Percentiles rank a stretch among this genome's conserved stretches.
phyloP scores from a whole-genome alignment of 2,888 invertebrate genomes.

The Ditula angustiorana region DNA sequence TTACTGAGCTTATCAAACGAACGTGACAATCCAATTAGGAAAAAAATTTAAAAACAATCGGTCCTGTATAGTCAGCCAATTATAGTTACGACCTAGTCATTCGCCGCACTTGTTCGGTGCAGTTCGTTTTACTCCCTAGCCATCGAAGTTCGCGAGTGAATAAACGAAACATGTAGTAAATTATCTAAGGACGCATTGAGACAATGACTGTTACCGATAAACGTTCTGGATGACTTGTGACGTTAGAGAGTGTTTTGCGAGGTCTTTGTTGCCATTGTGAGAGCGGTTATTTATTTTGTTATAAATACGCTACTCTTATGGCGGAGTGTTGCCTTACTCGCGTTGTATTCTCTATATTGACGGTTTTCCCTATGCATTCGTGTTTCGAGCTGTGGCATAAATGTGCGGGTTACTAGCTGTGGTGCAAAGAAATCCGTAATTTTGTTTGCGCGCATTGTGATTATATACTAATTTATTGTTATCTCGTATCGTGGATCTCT shows the following conservation, averaged over 20 bases:
- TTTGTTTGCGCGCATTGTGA: neutral
- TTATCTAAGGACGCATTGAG: neutral
- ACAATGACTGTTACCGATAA: neutral
- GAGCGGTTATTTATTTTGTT: too few relatives aligned
- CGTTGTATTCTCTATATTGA: neutral
- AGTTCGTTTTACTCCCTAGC: neutral
- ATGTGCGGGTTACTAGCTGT: neutral
- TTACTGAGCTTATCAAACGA: neutral
- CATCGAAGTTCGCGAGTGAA: neutral
- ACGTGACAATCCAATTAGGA: neutral
- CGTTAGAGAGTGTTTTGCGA: neutral
- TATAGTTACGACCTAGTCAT: neutral
- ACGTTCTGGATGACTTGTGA: neutral
- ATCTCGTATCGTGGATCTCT: slow-evolving; percentile 7
- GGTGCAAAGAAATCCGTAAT: neutral
- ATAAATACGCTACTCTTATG: neutral
- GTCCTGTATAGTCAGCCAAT: slow-evolving; percentile 2
- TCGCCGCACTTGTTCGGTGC: slow-evolving; percentile 1
- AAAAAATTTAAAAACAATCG: neutral
- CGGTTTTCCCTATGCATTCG: too few relatives aligned
- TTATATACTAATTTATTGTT: neutral
- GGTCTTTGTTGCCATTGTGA: neutral
- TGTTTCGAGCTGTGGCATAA: too few relatives aligned
- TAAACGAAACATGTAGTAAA: neutral
- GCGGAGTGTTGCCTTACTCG: neutral